Base-by-base conservation (phyloP, 1,140 invertebrate species). In the Halictus rubicundus region DNA sequence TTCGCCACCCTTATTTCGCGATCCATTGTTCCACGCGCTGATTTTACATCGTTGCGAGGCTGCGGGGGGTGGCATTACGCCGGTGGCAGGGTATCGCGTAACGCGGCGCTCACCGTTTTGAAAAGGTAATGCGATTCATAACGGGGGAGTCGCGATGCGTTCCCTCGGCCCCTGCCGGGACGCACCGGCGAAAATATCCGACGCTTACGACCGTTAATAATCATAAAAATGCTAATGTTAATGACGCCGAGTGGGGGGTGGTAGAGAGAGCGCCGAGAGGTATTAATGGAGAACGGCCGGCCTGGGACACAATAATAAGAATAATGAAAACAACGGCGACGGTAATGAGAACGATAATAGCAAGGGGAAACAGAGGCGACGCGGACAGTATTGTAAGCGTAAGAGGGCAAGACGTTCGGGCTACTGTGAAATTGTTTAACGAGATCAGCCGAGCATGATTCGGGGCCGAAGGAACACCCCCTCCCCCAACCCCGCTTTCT, bases 91-190 rank as follows among this genome's bases (percentile, higher is more conserved):
- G 21, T 54, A 54, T n/a, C 19, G 19, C 37, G 39, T 49, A 66
- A 72, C 52, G 23, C 14, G 49, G 4, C 49, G 49, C 49, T 19
- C 14, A 16, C 37, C 46, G 61, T 74, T 79, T 79, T 39, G 61
- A 79, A 74, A 79, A 66, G 78, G 63, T 74, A 74, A 79, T 73
- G 77, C 21, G 73, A 79, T 79, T 79, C 77, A 59, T 73, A 79
- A 79, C 61, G 23, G 9, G 14, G 32, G 32, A 10, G 32, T 23
- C 6, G 46, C 68, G 59, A 71, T 54, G 68, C 42, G 59, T 71
- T 39, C n/a, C 32, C 10, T 19, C 7, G 4, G 65, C 42, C 39
- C 39, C 72, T 61, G 19, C 8, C 0, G 32, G 5, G 32, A 21
- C 46, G 16, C 23, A 19, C 32, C 6, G n/a, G 7, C 57, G 16